Base-by-base conservation (phyloP, 1,140 invertebrate genomes). In the Dendroctonus valens region DNA sequence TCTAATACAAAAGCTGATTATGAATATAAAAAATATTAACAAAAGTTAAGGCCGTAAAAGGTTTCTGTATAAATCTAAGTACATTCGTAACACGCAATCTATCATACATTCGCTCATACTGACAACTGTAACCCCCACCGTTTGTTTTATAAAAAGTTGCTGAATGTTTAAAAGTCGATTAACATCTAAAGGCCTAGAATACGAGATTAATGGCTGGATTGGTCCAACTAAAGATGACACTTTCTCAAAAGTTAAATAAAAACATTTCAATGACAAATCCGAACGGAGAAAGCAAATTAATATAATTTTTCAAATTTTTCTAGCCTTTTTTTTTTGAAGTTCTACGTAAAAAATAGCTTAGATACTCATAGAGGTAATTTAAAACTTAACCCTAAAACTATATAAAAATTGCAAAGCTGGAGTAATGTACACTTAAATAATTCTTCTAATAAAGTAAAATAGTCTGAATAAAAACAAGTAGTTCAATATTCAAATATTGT, bases 101-200 rank as follows among this genome's bases (percentile, higher is more conserved):
- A 58, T 39, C 40, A 41, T 41, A 63, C 37, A 63, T 12, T 55
- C 53, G 41, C 41, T 58, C 61, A 26, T 15, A n/a, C n/a, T 49
- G 14, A 26, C 26, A 67, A 37, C 57, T 57, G 55, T 58, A 68
- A 72, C 72, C 72, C 70, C 73, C 73, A 74, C 72, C 72, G 72
- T 50, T 38, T 59, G 8, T 64, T 71, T 72, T 70, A 60, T 72
- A 69, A 72, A 69, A 74, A 73, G 68, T 70, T 72, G 71, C 69
- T 67, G 26, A 37, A 59, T 64, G 53, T 52, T 41, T 39, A 59
- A 63, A 60, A 66, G 59, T 15, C 52, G 48, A 40, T 51, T 61
- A 52, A 26, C 26, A 26, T 26, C 26, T 26, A 26, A 26, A 26
- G 26, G 26, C 26, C 26, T 26, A 26, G 26, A 26, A 26, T 26